Evolutionary conservation across 1,140 invertebrate species (phyloP).

Genomic region (Brachionus plicatilis): DNA sequence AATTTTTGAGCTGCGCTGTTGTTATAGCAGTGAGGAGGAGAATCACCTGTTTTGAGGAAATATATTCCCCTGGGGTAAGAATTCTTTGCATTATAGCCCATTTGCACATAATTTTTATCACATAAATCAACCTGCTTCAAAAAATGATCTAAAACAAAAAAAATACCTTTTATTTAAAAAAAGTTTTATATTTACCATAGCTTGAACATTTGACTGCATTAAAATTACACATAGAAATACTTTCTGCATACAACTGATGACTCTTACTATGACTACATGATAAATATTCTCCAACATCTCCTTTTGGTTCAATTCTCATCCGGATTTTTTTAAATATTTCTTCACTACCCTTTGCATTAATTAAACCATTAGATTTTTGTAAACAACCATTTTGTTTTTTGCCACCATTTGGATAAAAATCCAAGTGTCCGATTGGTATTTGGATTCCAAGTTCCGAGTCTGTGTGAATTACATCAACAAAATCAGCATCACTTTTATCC

Average conservation of each 20-base stretch:
- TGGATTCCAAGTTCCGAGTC: constrained; percentile 63
- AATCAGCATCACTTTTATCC: constrained; percentile 76
- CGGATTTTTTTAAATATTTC: neutral
- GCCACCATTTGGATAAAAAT: constrained; percentile 42
- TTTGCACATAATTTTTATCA: neutral
- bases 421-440: constrained; percentile 61
- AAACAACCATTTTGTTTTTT: constrained; percentile 58
- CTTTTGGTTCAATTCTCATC: neutral
- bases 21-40: neutral
- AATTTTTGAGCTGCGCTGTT: neutral
- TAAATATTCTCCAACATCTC: neutral
- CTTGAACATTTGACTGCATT: neutral
- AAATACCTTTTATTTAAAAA: neutral
- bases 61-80: neutral
- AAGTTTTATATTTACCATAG: neutral
- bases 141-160: neutral
- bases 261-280: neutral
- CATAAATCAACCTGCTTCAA: neutral
- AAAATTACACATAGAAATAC: neutral
- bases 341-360: neutral
- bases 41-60: neutral
- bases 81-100: neutral
- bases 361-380: neutral
- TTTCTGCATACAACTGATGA: neutral
- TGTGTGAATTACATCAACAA: constrained; percentile 88